These are phyloP conservation scores for Macaca nemestrina DNA, from an alignment of 2,113 vertebrate genomes.

Conservation along the genomic window DNA sequence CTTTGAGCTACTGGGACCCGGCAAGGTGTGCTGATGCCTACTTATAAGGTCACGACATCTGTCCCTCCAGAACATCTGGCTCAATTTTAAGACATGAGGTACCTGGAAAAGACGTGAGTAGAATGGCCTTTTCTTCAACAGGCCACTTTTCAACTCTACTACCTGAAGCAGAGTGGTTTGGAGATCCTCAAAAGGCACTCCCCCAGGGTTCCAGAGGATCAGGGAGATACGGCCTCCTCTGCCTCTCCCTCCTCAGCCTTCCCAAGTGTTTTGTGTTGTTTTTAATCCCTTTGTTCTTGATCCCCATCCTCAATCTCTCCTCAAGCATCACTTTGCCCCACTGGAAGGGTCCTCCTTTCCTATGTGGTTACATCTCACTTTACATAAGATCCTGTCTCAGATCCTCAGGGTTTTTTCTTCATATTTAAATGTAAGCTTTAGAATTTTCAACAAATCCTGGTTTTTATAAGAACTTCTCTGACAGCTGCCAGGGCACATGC, in stretches of 20 bases:
- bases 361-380: not conserved
- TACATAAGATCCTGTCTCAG: not conserved
- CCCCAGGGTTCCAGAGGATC: not conserved
- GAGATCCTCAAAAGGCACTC: not conserved
- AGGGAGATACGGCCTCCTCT: not conserved
- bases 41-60: not conserved
- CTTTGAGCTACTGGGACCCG: not conserved
- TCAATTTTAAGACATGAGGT: not conserved
- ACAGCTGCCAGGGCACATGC: not conserved
- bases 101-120: not conserved
- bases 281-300: not conserved
- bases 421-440: not conserved
- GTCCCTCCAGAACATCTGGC: not conserved
- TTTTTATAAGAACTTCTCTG: not conserved
- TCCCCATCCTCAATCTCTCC: not conserved
- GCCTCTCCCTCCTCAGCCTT: not conserved
- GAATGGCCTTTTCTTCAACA: not conserved
- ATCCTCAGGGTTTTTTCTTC: not conserved
- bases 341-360: not conserved
- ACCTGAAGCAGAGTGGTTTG: not conserved
- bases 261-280: not conserved
- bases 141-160: not conserved
- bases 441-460: not conserved
- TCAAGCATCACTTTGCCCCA: not conserved
- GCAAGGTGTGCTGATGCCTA: fast-evolving